Conservation (phyloP, 2,888 invertebrate species). For the Lasioglossum leucozonium region DNA sequence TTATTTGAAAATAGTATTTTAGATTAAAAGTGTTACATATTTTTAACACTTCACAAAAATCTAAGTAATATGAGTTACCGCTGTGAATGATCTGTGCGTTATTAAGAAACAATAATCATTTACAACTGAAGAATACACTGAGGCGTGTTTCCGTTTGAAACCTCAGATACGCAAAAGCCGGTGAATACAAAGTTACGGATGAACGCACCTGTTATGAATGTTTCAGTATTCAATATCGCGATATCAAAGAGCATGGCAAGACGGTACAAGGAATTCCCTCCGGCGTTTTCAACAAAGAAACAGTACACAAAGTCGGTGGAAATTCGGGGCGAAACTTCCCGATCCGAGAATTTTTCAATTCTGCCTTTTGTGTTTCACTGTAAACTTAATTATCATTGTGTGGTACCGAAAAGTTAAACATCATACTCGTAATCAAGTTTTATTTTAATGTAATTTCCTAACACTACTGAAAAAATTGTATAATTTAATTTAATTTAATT, state of each 20-base stretch:
- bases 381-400: constrained; percentile 5
- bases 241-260: constrained; percentile 71
- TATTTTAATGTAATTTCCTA: not conserved
- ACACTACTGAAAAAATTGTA: too few species aligned
- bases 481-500: too few species aligned
- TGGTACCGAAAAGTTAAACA: not conserved
- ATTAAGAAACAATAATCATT: constrained; percentile 27
- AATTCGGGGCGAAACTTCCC: constrained; percentile 55
- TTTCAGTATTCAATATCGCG: constrained; percentile 72
- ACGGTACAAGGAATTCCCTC: constrained; percentile 63
- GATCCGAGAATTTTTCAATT: constrained; percentile 48
- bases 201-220: constrained; percentile 73
- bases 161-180: constrained; percentile 61
- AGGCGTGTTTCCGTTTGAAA: constrained; percentile 65
- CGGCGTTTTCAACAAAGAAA: constrained; percentile 61
- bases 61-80: not conserved
- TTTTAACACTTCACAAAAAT: not conserved
- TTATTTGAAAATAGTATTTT: not conserved
- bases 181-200: constrained; percentile 66
- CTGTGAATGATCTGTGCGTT: not conserved
- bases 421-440: not conserved
- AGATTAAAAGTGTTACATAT: not conserved
- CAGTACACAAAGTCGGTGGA: constrained; percentile 58
- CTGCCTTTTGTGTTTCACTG: not conserved
- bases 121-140: constrained; percentile 36